These are phyloP conservation scores for Porites lobata DNA, from an alignment of 92 coral and sea anemone genomes.

Conservation along the genomic window DNA sequence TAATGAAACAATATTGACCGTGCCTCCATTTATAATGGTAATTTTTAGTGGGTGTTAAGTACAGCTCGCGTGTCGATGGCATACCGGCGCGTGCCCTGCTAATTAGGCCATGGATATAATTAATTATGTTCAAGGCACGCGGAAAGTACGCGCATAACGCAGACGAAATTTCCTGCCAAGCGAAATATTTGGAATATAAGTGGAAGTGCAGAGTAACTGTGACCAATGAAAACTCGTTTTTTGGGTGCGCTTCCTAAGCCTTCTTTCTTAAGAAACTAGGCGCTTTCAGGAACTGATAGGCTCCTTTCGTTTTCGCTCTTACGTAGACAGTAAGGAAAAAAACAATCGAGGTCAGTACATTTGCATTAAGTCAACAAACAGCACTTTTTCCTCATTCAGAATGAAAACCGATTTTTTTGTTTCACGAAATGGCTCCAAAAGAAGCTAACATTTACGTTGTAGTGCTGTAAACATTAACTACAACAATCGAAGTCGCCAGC, in stretches of 20 bases:
- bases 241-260: too few species aligned
- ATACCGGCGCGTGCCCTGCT: slow-evolving; percentile 74
- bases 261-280: neutral
- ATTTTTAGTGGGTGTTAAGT: too few species aligned
- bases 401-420: slow-evolving; percentile 24
- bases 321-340: slow-evolving; percentile 27
- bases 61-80: slow-evolving; percentile 32
- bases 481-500: too few species aligned
- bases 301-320: neutral
- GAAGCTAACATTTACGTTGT: neutral
- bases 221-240: too few species aligned
- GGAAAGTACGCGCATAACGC: slow-evolving; percentile 12
- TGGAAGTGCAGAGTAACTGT: neutral
- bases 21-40: slow-evolving; percentile 44
- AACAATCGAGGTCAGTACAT: slow-evolving; percentile 27
- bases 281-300: neutral
- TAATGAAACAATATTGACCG: too few species aligned
- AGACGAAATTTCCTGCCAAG: slow-evolving; percentile 18
- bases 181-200: neutral
- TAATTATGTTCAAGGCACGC: slow-evolving; percentile 61
- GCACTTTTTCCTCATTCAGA: slow-evolving; percentile 15
- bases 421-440: too few species aligned
- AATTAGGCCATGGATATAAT: slow-evolving; percentile 62
- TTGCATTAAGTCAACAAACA: slow-evolving; percentile 59
- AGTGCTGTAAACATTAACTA: neutral